Evolutionary conservation across 2,888 invertebrate species (phyloP).

Genomic region (Smittia aterrima): DNA sequence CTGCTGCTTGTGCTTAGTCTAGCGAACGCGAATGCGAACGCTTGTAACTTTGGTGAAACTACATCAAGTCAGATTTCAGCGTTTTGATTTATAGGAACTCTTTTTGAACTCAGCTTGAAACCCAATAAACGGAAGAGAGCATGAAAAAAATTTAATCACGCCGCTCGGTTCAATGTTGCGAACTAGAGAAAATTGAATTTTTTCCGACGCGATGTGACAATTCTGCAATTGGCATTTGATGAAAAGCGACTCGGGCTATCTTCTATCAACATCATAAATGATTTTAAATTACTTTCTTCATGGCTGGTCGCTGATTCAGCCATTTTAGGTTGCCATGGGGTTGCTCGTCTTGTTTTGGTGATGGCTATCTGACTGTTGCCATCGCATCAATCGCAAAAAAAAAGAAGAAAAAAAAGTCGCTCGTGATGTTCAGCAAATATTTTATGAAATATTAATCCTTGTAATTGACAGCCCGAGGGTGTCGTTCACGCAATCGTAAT

Average conservation of each 20-base stretch:
- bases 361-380: too few relatives aligned
- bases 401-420: too few relatives aligned
- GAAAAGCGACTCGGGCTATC: too few relatives aligned
- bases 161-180: neutral
- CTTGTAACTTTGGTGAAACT: neutral
- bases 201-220: too few relatives aligned
- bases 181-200: neutral
- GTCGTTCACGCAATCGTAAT: neutral
- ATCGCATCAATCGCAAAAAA: neutral
- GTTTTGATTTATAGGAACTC: conserved; percentile 32
- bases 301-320: too few relatives aligned
- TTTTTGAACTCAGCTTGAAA: conserved; percentile 1
- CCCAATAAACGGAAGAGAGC: neutral
- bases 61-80: conserved; percentile 28
- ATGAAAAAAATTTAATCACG: conserved; percentile 2
- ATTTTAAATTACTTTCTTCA: too few relatives aligned
- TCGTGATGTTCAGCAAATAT: neutral
- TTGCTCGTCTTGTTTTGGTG: too few relatives aligned
- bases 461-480: conserved; percentile 17
- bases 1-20: neutral
- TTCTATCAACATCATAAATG: too few relatives aligned
- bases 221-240: too few relatives aligned
- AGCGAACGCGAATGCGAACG: neutral
- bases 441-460: conserved; percentile 23
- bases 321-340: too few relatives aligned